These are phyloP conservation scores for Phortica variegata DNA, from an alignment of 1,140 invertebrate species.

Conservation along the genomic window DNA sequence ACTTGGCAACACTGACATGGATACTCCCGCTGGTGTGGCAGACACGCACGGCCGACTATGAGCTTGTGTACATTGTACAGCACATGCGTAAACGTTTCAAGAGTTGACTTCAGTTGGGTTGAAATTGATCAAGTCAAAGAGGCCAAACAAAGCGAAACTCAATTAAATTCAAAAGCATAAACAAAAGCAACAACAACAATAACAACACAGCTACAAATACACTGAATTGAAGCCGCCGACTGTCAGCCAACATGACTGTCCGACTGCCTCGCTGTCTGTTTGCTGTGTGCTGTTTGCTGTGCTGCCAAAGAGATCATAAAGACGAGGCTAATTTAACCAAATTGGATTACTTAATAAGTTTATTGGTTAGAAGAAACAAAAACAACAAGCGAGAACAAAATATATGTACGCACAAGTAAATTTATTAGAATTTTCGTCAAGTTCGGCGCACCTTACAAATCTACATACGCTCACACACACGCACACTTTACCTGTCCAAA, in stretches of 20 bases:
- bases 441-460: no score
- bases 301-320: conserved; percentile 14
- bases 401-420: conserved; percentile 26
- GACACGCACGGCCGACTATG: no score
- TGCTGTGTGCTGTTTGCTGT: no score
- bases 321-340: conserved; percentile 53
- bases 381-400: conserved; percentile 43
- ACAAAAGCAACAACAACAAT: conserved; percentile 3
- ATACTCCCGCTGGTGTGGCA: conserved; percentile 1
- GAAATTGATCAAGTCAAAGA: conserved; percentile 2
- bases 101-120: conserved; percentile 5
- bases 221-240: no score
- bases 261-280: no score
- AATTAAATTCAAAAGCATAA: conserved; percentile 35
- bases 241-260: no score
- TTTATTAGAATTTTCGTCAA: no score
- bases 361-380: conserved; percentile 47
- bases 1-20: conserved; percentile 14
- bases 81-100: background rate
- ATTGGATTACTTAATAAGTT: conserved; percentile 57
- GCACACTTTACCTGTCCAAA: no score
- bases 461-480: no score
- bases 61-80: no score
- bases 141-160: conserved; percentile 27
- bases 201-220: background rate